Conservation (phyloP, 2,113 vertebrate genomes). For the Microcebus griseorufus region DNA sequence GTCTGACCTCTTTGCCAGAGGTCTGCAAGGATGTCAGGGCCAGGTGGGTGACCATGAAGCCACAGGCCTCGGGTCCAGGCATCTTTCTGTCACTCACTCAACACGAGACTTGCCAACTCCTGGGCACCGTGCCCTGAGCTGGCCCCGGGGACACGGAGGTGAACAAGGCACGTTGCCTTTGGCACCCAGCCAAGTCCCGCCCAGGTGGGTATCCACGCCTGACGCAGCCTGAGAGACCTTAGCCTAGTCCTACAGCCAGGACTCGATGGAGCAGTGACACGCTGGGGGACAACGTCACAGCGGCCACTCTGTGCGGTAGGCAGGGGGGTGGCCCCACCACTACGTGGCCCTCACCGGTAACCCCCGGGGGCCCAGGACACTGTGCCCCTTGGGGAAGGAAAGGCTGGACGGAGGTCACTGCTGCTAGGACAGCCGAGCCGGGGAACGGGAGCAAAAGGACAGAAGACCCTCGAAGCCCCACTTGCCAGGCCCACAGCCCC, state of each 20-base stretch:
- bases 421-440: not conserved
- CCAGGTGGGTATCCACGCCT: accelerated
- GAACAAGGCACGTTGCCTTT: accelerated
- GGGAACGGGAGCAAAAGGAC: accelerated
- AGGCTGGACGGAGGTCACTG: too few species aligned
- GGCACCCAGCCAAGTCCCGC: not conserved
- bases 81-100: not conserved
- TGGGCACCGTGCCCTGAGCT: accelerated
- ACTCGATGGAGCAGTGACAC: not conserved
- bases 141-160: not conserved
- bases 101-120: not conserved
- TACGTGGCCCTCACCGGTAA: accelerated
- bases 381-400: not conserved
- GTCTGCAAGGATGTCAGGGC: not conserved
- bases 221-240: not conserved
- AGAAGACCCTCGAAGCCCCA: not conserved
- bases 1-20: not conserved
- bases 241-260: not conserved
- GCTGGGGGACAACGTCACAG: accelerated
- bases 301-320: accelerated
- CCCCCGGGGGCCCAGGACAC: not conserved
- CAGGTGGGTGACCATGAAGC: not conserved
- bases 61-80: not conserved
- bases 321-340: accelerated
- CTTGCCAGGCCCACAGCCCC: not conserved